Percentiles rank a stretch among this genome's conserved stretches.
Conservation (phyloP, 2,888 invertebrate species). For the Acrocera orbiculus region DNA sequence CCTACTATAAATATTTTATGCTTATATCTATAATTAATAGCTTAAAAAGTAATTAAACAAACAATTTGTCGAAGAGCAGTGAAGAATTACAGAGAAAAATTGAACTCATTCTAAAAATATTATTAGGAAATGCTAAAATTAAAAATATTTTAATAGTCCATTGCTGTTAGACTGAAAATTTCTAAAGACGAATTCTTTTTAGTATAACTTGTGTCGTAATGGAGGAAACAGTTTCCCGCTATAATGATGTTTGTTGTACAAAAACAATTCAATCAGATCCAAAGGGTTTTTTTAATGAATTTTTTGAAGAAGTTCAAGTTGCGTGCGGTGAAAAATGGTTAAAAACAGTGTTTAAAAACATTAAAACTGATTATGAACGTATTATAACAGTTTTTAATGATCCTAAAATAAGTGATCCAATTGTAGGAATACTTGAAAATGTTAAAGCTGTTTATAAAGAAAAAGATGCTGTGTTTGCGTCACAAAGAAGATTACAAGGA, state of each 20-base stretch:
- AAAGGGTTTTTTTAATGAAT: constrained; percentile 56
- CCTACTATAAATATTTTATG: no score
- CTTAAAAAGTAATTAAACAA: no score
- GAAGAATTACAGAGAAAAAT: no score
- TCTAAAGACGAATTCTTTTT: no score
- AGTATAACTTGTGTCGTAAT: no score
- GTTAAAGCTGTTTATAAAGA: constrained; percentile 48
- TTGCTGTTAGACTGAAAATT: no score
- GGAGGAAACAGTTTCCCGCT: constrained; percentile 32
- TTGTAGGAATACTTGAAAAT: constrained; percentile 41
- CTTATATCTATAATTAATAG: no score
- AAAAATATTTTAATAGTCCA: no score
- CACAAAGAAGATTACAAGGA: constrained; percentile 42
- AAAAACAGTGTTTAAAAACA: constrained; percentile 37
- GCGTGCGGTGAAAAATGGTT: constrained; percentile 39
- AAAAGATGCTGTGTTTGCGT: constrained; percentile 45
- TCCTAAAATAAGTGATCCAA: constrained; percentile 33
- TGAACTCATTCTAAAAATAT: no score
- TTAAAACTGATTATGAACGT: constrained; percentile 40
- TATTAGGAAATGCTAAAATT: no score
- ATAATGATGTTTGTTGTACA: constrained; percentile 50
- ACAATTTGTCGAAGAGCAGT: no score
- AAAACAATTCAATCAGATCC: constrained; percentile 56
- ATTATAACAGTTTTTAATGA: constrained; percentile 33
- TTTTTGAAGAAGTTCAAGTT: constrained; percentile 39